phyloP scores from a whole-genome alignment of 2,888 invertebrate genomes.

The Diaprepes abbreviatus region DNA sequence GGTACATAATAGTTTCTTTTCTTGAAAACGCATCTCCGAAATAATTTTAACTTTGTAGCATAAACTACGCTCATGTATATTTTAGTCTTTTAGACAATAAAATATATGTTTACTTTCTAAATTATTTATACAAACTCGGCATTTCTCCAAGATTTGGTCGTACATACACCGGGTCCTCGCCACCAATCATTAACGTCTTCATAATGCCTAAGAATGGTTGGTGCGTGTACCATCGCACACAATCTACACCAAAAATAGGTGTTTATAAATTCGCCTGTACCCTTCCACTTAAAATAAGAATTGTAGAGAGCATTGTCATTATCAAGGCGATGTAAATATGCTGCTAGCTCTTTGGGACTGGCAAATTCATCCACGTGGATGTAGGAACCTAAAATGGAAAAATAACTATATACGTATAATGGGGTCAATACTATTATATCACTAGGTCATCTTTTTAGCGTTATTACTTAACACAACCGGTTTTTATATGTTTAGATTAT shows the following conservation, averaged over 20 bases:
- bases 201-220: constrained; percentile 73
- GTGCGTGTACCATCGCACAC: constrained; percentile 87
- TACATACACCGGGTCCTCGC: constrained; percentile 86
- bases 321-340: constrained; percentile 87
- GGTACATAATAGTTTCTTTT: no score
- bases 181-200: constrained; percentile 94
- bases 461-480: no score
- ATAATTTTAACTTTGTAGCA: no score
- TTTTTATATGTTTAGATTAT: no score
- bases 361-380: constrained; percentile 97
- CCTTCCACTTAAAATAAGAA: constrained; percentile 92
- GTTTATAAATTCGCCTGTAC: constrained; percentile 95
- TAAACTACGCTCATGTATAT: no score
- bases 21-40: no score
- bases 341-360: constrained; percentile 87
- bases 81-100: no score
- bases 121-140: constrained; percentile 57
- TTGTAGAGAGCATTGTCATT: constrained; percentile 92
- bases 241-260: constrained; percentile 95
- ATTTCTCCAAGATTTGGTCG: constrained; percentile 77
- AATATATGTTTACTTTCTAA: neutral
- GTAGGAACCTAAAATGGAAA: constrained; percentile 80
- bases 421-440: no score
- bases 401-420: no score
- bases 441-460: no score